These are phyloP conservation scores for Nebria salina DNA, from an alignment of 2,888 invertebrate species.

Conservation along the genomic window DNA sequence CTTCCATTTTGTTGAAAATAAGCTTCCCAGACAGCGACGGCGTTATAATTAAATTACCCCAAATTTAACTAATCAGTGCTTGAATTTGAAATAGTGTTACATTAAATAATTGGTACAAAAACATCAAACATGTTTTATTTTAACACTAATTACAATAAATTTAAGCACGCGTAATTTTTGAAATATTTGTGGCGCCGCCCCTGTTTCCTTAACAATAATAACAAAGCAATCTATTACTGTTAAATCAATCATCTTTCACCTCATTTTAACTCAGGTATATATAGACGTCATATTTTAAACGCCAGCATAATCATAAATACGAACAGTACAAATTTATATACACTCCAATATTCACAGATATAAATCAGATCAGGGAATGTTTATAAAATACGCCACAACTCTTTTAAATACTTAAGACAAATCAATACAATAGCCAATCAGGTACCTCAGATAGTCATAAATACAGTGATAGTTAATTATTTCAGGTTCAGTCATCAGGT, in stretches of 20 bases:
- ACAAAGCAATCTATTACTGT: constrained; percentile 42
- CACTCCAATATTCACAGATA: constrained; percentile 24
- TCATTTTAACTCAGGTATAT: constrained; percentile 36
- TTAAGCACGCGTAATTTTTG: too few relatives aligned
- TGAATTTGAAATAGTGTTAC: too few relatives aligned
- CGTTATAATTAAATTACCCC: neutral
- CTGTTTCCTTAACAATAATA: constrained; percentile 37
- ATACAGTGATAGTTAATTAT: constrained; percentile 40
- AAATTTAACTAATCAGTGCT: neutral
- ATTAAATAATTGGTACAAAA: too few relatives aligned
- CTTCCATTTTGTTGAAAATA: constrained; percentile 44
- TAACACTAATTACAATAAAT: too few relatives aligned
- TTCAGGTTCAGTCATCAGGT: constrained; percentile 26
- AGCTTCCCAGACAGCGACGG: constrained; percentile 22
- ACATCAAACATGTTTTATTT: too few relatives aligned
- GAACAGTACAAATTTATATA: constrained; percentile 41
- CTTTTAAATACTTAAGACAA: constrained; percentile 12
- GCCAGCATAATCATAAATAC: constrained; percentile 35
- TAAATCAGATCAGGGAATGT: constrained; percentile 11
- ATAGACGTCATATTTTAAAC: constrained; percentile 9
- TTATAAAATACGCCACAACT: constrained; percentile 8
- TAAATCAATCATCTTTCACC: constrained; percentile 40
- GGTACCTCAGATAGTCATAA: constrained; percentile 38
- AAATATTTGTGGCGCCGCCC: neutral
- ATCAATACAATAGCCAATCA: constrained; percentile 40